A percentile compares a stretch with the other conserved stretches of the same genome.
Evolutionary conservation across 30 jellyfish, hydroid and myxozoan genomes (phyloP).

Genomic region (Catostylus mosaicus): DNA sequence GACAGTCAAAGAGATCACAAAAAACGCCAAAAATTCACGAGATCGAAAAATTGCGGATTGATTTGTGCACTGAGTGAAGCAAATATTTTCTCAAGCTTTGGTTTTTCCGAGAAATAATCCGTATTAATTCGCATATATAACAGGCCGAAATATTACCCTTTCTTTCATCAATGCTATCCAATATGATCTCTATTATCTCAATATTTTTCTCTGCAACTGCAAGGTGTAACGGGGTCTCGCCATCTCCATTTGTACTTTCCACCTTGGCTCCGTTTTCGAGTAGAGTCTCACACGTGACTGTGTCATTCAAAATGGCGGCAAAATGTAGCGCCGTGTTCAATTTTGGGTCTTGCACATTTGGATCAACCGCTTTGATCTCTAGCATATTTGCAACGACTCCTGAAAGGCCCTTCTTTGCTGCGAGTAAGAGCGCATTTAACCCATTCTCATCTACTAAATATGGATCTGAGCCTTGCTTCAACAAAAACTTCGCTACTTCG

Average conservation of each 20-base stretch:
- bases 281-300: conserved; percentile 9
- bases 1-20: too few relatives aligned
- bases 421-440: conserved; percentile 4
- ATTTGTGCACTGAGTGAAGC: too few relatives aligned
- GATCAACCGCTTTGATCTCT: conserved; percentile 8
- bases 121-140: too few relatives aligned
- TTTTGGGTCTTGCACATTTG: neutral
- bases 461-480: conserved; percentile 19
- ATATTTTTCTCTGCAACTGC: conserved; percentile 28
- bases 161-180: neutral
- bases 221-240: conserved; percentile 53
- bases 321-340: neutral
- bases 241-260: neutral
- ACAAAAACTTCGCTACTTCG: neutral
- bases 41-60: too few relatives aligned
- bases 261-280: conserved; percentile 13
- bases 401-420: conserved; percentile 7
- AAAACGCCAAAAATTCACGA: too few relatives aligned
- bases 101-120: too few relatives aligned
- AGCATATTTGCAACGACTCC: neutral
- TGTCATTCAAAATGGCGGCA: conserved; percentile 22
- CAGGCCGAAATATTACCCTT: conserved; percentile 22
- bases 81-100: too few relatives aligned
- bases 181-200: conserved; percentile 3
- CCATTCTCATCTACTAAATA: conserved; percentile 9